phyloP scores from a whole-genome alignment of 2,888 invertebrate genomes.

The Melanchra persicariae region DNA sequence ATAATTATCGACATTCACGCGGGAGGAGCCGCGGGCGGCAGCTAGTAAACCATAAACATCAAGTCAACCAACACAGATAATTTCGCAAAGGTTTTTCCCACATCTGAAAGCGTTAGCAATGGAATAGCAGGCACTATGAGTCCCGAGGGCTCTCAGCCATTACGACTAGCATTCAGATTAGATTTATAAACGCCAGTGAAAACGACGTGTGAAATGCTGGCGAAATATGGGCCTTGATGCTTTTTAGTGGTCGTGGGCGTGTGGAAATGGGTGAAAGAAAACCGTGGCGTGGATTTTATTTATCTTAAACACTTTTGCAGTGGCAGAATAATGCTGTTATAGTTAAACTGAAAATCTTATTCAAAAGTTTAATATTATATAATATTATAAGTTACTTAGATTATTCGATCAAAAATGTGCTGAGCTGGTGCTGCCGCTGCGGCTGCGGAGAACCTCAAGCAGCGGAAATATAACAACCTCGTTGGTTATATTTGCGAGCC shows the following conservation, averaged over 20 bases:
- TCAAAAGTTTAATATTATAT: no score
- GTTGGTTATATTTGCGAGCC: no score
- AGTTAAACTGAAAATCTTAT: no score
- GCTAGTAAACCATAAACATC: neutral
- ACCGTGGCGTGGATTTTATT: neutral
- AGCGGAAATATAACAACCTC: no score
- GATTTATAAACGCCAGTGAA: constrained; percentile 69
- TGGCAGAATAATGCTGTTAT: no score
- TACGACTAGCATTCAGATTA: constrained; percentile 71
- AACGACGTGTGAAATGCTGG: constrained; percentile 59
- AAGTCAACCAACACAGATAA: constrained; percentile 14
- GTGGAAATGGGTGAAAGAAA: neutral
- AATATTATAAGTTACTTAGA: no score
- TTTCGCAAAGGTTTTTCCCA: constrained; percentile 25
- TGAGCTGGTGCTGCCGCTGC: no score
- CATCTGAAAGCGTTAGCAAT: constrained; percentile 44
- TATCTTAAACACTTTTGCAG: no score
- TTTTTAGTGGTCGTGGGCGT: neutral
- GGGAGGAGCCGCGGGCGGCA: no score
- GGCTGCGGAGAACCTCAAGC: no score
- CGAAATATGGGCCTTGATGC: constrained; percentile 33
- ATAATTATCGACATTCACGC: no score
- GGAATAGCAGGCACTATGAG: constrained; percentile 58
- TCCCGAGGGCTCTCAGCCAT: constrained; percentile 70
- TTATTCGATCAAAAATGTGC: no score